A percentile compares a stretch with the other conserved stretches of the same genome.
phyloP scores from a whole-genome alignment of 2,113 vertebrate genomes.

The Cyprinodon brontotheroides region DNA sequence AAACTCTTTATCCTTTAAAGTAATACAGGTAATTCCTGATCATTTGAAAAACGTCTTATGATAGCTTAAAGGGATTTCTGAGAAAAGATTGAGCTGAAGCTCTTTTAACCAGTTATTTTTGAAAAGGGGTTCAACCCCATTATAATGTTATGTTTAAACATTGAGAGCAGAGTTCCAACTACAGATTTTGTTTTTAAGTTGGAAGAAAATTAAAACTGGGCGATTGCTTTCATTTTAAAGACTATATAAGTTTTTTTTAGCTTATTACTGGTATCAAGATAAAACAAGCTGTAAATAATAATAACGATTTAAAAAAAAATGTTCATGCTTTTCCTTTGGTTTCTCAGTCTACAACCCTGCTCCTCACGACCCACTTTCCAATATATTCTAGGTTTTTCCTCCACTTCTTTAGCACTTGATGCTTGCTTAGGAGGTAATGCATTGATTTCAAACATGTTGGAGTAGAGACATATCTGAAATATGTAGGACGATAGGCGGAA shows the following conservation, averaged over 20 bases:
- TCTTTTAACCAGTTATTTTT: conserved; percentile 23
- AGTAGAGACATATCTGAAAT: too few relatives aligned
- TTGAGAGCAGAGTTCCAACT: conserved; percentile 25
- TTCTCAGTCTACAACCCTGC: not conserved
- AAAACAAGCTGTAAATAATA: not conserved
- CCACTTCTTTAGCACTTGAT: too few relatives aligned
- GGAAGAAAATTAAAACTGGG: conserved; percentile 28
- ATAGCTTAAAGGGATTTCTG: conserved; percentile 37
- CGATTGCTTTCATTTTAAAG: conserved; percentile 33
- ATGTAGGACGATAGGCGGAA: not conserved
- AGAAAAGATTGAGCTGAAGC: conserved; percentile 13
- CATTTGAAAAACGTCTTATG: conserved; percentile 31
- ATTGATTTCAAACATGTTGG: too few relatives aligned
- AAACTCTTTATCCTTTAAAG: conserved; percentile 53
- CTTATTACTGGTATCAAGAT: not conserved
- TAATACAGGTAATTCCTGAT: conserved; percentile 53
- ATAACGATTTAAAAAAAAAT: not conserved
- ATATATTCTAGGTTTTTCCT: too few relatives aligned
- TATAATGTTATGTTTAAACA: conserved; percentile 26
- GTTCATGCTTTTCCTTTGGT: not conserved
- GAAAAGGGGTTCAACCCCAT: conserved; percentile 23
- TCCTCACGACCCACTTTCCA: too few relatives aligned
- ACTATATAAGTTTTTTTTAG: not conserved
- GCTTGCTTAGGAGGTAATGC: too few relatives aligned
- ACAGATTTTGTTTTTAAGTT: conserved; percentile 29